A percentile compares a stretch with the other conserved stretches of the same genome.
These are phyloP conservation scores for Prosapia bicincta DNA, from an alignment of 2,888 invertebrate genomes.

Conservation along the genomic window DNA sequence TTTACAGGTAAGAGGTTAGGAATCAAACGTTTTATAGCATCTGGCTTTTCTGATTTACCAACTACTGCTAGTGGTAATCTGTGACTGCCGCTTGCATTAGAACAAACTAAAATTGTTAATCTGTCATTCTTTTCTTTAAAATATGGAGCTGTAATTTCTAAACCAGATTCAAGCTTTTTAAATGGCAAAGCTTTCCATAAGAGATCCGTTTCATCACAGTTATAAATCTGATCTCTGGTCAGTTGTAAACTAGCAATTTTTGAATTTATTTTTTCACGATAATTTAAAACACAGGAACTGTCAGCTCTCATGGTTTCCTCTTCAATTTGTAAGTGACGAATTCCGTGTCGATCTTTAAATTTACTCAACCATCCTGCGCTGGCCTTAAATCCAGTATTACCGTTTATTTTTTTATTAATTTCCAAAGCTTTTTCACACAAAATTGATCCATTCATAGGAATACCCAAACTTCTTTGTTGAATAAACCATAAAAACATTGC, in stretches of 20 bases:
- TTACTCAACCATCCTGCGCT: constrained; percentile 11
- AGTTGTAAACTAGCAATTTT: neutral
- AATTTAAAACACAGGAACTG: neutral
- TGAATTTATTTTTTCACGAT: neutral
- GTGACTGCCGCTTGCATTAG: constrained; percentile 40
- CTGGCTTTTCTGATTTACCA: constrained; percentile 41
- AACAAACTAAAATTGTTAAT: constrained; percentile 38
- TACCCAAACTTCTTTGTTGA: neutral
- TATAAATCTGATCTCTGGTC: constrained; percentile 23
- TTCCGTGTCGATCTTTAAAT: constrained; percentile 15
- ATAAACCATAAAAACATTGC: constrained; percentile 4
- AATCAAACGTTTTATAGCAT: constrained; percentile 38
- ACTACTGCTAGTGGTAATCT: constrained; percentile 39
- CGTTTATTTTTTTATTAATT: neutral
- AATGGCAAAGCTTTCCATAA: constrained; percentile 28
- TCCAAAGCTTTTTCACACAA: neutral
- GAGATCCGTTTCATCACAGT: constrained; percentile 27
- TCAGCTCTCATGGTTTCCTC: constrained; percentile 8
- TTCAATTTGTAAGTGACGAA: constrained; percentile 12
- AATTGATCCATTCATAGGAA: neutral
- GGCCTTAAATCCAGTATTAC: neutral
- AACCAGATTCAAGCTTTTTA: constrained; percentile 10
- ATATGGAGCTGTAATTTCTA: constrained; percentile 34
- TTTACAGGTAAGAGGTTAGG: neutral
- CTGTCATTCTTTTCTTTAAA: constrained; percentile 38